Percentiles rank a stretch among this genome's conserved stretches.
phyloP scores from a whole-genome alignment of 1,140 invertebrate genomes.

The Drosophila santomea region DNA sequence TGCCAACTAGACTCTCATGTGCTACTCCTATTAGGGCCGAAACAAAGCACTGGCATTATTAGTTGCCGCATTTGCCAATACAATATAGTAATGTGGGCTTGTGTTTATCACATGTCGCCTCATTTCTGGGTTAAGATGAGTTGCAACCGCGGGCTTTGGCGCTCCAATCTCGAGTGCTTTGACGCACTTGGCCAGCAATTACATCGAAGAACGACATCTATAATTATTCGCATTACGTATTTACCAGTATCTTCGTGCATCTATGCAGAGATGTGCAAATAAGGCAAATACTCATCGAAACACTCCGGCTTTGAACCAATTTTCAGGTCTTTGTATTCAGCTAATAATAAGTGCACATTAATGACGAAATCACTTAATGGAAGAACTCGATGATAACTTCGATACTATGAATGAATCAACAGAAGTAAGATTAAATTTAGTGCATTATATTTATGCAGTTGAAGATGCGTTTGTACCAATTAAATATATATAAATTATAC shows the following conservation, averaged over 20 bases:
- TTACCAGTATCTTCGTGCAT: slow-evolving; percentile 38
- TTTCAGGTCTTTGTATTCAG: slow-evolving; percentile 33
- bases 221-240: slow-evolving; percentile 63
- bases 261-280: slow-evolving; percentile 57
- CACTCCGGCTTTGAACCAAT: slow-evolving; percentile 41
- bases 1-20: slow-evolving; percentile 41
- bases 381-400: not conserved
- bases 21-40: slow-evolving; percentile 16
- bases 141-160: slow-evolving; percentile 19
- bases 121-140: slow-evolving; percentile 75
- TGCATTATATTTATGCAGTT: too few species aligned
- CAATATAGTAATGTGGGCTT: slow-evolving; percentile 52
- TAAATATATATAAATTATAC: too few species aligned
- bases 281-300: slow-evolving; percentile 31
- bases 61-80: slow-evolving; percentile 68
- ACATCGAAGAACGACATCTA: slow-evolving; percentile 44
- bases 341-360: slow-evolving; percentile 26
- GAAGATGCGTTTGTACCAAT: too few species aligned
- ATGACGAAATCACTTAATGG: slow-evolving; percentile 31
- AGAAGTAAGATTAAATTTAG: not conserved
- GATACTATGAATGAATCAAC: not conserved
- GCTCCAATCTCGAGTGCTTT: slow-evolving; percentile 24
- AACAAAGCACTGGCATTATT: slow-evolving; percentile 65
- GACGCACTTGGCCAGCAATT: slow-evolving; percentile 62
- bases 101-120: slow-evolving; percentile 48